Evolutionary conservation across 2,888 invertebrate species (phyloP).

Genomic region (Amphipoea oculea): DNA sequence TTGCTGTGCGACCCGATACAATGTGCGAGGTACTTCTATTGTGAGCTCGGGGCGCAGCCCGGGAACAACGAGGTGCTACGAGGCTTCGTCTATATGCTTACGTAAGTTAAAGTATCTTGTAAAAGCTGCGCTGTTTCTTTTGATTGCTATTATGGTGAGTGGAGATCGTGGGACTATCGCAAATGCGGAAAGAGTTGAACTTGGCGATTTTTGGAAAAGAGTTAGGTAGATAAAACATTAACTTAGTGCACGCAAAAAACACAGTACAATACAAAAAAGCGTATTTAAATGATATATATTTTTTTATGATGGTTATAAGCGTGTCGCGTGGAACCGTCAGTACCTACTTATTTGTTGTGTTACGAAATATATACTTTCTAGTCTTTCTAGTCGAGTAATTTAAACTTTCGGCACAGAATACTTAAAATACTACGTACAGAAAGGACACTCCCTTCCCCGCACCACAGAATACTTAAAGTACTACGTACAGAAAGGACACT

Average conservation of each 20-base stretch:
- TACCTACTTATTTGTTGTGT: not conserved
- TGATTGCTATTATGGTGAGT: not conserved
- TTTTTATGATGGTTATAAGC: not conserved
- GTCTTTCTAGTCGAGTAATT: too few relatives aligned
- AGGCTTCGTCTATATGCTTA: conserved; percentile 83
- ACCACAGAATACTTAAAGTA: too few relatives aligned
- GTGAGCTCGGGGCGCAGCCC: conserved; percentile 80
- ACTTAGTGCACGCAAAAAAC: too few relatives aligned
- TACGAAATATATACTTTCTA: too few relatives aligned
- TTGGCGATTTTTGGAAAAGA: not conserved
- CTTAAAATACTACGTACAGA: too few relatives aligned
- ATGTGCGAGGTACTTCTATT: conserved; percentile 84
- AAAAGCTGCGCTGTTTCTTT: conserved; percentile 8
- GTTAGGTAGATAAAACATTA: too few relatives aligned
- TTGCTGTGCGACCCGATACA: conserved; percentile 82
- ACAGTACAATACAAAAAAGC: too few relatives aligned
- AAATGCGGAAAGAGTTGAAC: not conserved
- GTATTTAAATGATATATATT: too few relatives aligned
- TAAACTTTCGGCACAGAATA: not conserved
- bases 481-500: too few relatives aligned
- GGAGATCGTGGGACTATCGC: not conserved
- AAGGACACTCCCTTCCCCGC: too few relatives aligned
- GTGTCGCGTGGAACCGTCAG: not conserved
- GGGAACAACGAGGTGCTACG: conserved; percentile 74
- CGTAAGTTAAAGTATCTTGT: conserved; percentile 76